Evolutionary conservation across 2,797 vertebrate species (phyloP).

Genomic region (Columba guinea): DNA sequence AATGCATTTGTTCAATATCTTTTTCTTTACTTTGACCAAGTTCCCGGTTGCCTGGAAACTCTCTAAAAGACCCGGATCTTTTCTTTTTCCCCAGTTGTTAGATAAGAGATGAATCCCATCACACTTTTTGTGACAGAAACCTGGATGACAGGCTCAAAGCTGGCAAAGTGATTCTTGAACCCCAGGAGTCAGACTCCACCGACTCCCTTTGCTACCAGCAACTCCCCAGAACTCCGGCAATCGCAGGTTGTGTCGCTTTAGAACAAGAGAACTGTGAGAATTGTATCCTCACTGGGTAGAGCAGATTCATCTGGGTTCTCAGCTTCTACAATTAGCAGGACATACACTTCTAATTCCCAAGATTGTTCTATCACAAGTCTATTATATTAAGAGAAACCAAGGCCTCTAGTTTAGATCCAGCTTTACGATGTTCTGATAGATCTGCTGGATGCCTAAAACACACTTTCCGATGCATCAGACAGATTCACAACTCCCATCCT

Average conservation of each 20-base stretch:
- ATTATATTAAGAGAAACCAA: background rate
- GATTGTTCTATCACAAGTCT: background rate
- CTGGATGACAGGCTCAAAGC: background rate
- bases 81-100: background rate
- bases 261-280: background rate
- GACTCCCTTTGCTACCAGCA: background rate
- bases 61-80: background rate
- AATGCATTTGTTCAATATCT: background rate
- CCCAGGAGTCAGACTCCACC: background rate
- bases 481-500: background rate
- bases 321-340: background rate
- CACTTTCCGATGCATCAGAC: background rate
- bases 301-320: background rate
- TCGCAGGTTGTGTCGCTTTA: background rate
- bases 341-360: background rate
- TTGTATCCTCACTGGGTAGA: background rate
- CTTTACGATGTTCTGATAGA: background rate
- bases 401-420: background rate
- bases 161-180: background rate
- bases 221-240: background rate
- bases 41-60: constrained; percentile 71
- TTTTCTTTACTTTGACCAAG: background rate
- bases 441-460: background rate
- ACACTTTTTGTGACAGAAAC: background rate
- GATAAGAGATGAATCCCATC: constrained; percentile 20